Base-by-base conservation (phyloP, 2,797 vertebrate genomes). In the Tragelaphus eurycerus region DNA sequence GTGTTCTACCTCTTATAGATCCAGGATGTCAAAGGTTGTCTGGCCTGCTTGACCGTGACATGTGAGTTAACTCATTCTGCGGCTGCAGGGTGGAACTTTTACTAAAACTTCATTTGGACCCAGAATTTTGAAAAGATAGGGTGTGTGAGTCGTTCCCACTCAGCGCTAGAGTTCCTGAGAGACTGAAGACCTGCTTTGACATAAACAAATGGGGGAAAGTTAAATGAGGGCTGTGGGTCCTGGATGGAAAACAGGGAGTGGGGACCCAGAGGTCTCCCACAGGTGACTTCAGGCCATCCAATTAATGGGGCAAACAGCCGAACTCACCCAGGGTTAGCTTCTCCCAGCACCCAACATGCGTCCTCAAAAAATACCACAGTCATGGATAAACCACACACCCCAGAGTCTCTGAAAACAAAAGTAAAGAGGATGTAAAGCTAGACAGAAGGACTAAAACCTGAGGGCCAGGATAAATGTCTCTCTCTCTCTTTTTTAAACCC, bases 1-100 rank as follows among this genome's bases (percentile, higher is more conserved):
- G 98, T 98, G 84, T 98, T 98, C 98, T 98, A 99, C 98, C 98
- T 98, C 98, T 98, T 98, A 98, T 96, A 99, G 98, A 99, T 98
- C 98, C 98, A 97, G 98, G 98, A 99, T 99, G 99, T 99, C 99
- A 99, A 99, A 99, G 99, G 99, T 99, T 99, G 99, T 98, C 99
- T 99, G 99, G 99, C 99, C 99, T 98, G 98, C 98, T 98, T 99
- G 99, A 99, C 99, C 99, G 99, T 98, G 98, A 99, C 99, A 99
- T 99, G 99, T 98, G 98, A 99, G 99, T 99, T 99, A 99, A 99
- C 99, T 99, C 98, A 97, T 98, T 98, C 98, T 98, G 97, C 54
- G 88, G 97, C 94, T 88, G 97, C 98, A 89, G 87, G 96, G 98
- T 98, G 98, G 98, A 98, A 99, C 98, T 98, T 99, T 34, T 96